phyloP scores from a whole-genome alignment of 2,113 vertebrate genomes.

The Chrysemys picta region DNA sequence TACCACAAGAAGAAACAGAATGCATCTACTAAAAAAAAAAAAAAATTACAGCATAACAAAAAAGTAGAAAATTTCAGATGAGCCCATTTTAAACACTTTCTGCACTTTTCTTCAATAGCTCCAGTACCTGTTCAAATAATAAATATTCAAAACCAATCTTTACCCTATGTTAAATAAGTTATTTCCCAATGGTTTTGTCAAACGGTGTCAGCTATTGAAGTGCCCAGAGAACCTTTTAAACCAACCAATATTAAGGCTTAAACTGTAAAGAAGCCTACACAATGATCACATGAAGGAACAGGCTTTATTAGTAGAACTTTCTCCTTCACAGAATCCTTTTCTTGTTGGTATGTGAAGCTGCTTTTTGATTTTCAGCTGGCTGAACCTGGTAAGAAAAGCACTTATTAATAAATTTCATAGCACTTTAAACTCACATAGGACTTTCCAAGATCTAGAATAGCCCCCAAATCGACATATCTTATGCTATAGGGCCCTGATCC shows the following conservation, averaged over 20 bases:
- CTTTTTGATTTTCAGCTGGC: constrained; percentile 60
- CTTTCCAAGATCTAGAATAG: background rate
- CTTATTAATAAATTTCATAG: background rate
- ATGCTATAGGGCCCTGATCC: background rate
- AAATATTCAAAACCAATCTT: constrained; percentile 68
- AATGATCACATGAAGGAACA: background rate
- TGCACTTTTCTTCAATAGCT: constrained; percentile 6
- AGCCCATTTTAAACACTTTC: constrained; percentile 9
- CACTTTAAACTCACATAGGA: background rate
- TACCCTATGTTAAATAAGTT: constrained; percentile 67
- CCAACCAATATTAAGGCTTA: constrained; percentile 38
- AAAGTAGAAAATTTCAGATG: constrained; percentile 54
- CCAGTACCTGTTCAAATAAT: constrained; percentile 62
- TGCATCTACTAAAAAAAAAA: constrained; percentile 12
- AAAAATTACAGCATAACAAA: background rate
- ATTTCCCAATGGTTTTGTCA: constrained; percentile 52
- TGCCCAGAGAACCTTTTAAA: constrained; percentile 20
- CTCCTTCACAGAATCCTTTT: constrained; percentile 75
- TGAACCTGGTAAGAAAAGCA: constrained; percentile 68
- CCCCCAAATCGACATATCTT: background rate
- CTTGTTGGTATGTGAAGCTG: constrained; percentile 66
- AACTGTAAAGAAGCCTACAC: constrained; percentile 32
- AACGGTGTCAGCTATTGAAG: constrained; percentile 27
- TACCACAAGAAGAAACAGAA: background rate
- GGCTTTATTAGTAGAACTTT: constrained; percentile 44